phyloP scores from a whole-genome alignment of 2,113 vertebrate species.

The Petrocephalus zakoni region DNA sequence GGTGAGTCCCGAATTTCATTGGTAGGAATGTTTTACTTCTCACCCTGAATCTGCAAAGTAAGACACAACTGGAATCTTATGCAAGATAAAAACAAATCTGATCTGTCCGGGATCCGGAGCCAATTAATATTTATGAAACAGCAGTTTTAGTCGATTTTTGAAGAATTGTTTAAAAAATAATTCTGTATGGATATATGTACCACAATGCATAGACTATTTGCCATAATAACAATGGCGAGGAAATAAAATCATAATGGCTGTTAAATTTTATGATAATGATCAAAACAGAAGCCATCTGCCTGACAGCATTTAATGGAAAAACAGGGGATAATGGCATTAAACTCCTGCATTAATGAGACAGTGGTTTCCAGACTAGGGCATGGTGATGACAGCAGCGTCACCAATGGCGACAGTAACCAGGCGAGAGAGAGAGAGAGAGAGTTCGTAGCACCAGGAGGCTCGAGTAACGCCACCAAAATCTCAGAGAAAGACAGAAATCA shows the following conservation, averaged over 20 bases:
- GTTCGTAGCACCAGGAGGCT: neutral
- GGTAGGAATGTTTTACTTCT: neutral
- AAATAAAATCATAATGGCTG: neutral
- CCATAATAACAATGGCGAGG: neutral
- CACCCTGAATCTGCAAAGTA: neutral
- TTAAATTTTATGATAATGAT: neutral
- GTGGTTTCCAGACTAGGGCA: neutral
- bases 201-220: neutral
- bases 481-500: slow-evolving; percentile 7
- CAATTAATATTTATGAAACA: neutral
- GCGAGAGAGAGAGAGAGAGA: neutral
- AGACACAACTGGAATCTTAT: neutral
- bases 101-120: neutral
- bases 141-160: neutral
- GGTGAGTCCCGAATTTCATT: neutral
- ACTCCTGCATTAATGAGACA: neutral
- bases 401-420: neutral
- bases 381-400: neutral
- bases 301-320: neutral
- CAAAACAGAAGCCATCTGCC: neutral
- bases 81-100: neutral
- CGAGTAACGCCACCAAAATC: neutral
- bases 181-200: neutral
- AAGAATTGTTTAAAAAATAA: neutral
- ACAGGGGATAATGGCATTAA: slow-evolving; percentile 7